phyloP scores from a whole-genome alignment of 2,113 vertebrate genomes.

The Orientallactaga bullata region DNA sequence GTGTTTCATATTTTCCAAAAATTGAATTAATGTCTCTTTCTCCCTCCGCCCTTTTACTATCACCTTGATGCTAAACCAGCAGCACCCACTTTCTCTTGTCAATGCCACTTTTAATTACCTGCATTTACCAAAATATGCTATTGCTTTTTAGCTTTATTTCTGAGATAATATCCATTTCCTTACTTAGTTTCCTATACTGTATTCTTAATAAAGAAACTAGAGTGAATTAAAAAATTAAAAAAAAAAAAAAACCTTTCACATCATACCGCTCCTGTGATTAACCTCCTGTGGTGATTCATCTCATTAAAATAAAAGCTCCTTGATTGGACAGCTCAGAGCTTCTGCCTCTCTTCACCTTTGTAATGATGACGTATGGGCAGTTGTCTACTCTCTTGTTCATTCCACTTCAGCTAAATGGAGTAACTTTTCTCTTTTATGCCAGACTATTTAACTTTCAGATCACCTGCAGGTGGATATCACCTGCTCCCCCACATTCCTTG shows the following conservation, averaged over 20 bases:
- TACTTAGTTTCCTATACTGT: background rate
- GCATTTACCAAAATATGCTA: background rate
- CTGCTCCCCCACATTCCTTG: background rate
- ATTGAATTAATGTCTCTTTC: background rate
- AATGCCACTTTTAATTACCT: background rate
- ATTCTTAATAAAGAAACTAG: slow-evolving; percentile 17
- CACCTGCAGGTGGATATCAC: background rate
- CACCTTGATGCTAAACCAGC: background rate
- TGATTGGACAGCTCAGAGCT: background rate
- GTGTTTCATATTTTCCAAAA: background rate
- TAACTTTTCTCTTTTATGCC: background rate
- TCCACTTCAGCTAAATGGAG: background rate
- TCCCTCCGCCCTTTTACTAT: background rate
- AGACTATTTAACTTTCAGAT: background rate
- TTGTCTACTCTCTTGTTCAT: background rate
- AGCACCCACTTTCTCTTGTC: background rate
- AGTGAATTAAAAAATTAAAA: background rate
- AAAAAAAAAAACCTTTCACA: background rate
- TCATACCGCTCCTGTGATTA: background rate
- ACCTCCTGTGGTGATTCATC: slow-evolving; percentile 4
- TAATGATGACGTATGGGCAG: background rate
- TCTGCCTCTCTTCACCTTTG: background rate
- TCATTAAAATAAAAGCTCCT: slow-evolving; percentile 57
- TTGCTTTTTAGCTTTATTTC: background rate
- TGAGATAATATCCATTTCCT: background rate